phyloP scores from a whole-genome alignment of 1,140 invertebrate genomes.

The Drosophila virilis region DNA sequence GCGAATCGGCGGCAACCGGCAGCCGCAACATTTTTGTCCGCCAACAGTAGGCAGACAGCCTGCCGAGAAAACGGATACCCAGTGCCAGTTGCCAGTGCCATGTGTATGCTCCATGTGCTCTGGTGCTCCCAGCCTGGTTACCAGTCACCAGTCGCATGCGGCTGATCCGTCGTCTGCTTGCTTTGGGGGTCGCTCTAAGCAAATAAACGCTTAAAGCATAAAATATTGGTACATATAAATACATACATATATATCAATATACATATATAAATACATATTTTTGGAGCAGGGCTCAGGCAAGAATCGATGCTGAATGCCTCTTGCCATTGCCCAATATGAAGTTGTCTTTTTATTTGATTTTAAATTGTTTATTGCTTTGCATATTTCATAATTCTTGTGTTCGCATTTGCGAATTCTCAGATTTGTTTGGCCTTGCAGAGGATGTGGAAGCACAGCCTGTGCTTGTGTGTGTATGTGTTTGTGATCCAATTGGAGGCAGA shows the following conservation, averaged over 20 bases:
- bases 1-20: slow-evolving; percentile 48
- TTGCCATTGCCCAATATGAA: slow-evolving; percentile 66
- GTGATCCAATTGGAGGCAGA: slow-evolving; percentile 33
- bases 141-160: slow-evolving; percentile 18
- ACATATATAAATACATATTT: slow-evolving; percentile 13
- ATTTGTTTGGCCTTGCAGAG: slow-evolving; percentile 40
- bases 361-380: slow-evolving; percentile 81
- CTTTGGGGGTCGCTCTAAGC: slow-evolving; percentile 79
- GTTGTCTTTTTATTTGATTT: slow-evolving; percentile 81
- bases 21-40: slow-evolving; percentile 68
- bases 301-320: slow-evolving; percentile 56
- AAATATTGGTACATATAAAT: slow-evolving; percentile 68
- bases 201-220: slow-evolving; percentile 79
- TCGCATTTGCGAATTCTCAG: slow-evolving; percentile 18
- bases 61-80: slow-evolving; percentile 41
- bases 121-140: slow-evolving; percentile 26
- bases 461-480: slow-evolving; percentile 10
- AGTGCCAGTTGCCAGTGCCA: slow-evolving; percentile 24
- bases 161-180: slow-evolving; percentile 45
- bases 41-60: slow-evolving; percentile 68
- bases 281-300: slow-evolving; percentile 48
- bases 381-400: slow-evolving; percentile 76
- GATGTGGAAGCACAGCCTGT: slow-evolving; percentile 12
- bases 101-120: slow-evolving; percentile 23
- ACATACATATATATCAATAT: slow-evolving; percentile 10